A percentile compares a stretch with the other conserved stretches of the same genome.
Evolutionary conservation across 2,888 invertebrate species (phyloP).

Genomic region (Acanthopleura granulata): DNA sequence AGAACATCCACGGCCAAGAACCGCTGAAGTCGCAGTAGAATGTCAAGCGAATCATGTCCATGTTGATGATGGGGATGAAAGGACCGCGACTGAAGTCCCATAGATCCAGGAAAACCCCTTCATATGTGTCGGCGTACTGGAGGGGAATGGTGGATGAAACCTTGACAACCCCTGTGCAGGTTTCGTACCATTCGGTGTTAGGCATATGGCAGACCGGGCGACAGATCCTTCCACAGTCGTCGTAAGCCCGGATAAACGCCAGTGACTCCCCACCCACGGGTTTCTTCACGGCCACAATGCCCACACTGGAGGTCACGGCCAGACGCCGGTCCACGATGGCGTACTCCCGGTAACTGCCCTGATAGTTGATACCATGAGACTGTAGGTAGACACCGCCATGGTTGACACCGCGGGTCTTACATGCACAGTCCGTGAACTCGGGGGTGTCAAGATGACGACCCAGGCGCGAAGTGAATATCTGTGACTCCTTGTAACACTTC

Average conservation of each 20-base stretch:
- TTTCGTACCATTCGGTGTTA: slow-evolving; percentile 36
- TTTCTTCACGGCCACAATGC: slow-evolving; percentile 54
- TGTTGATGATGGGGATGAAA: slow-evolving; percentile 44
- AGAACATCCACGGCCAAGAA: slow-evolving; percentile 13
- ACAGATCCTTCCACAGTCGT: slow-evolving; percentile 56
- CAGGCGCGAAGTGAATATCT: neutral
- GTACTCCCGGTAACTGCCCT: slow-evolving; percentile 56
- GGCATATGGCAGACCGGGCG: slow-evolving; percentile 52
- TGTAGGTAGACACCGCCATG: slow-evolving; percentile 47
- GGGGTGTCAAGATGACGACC: slow-evolving; percentile 18
- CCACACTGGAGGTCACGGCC: slow-evolving; percentile 50
- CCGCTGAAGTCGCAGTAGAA: slow-evolving; percentile 58
- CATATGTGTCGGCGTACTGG: slow-evolving; percentile 46
- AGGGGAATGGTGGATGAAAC: slow-evolving; percentile 38
- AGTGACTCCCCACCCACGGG: slow-evolving; percentile 39
- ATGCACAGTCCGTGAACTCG: slow-evolving; percentile 29
- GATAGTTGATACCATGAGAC: slow-evolving; percentile 55
- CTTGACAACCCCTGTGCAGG: slow-evolving; percentile 51
- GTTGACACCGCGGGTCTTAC: slow-evolving; percentile 27
- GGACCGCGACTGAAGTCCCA: slow-evolving; percentile 46
- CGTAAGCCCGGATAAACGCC: slow-evolving; percentile 49
- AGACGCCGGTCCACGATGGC: slow-evolving; percentile 52
- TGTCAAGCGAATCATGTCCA: slow-evolving; percentile 46
- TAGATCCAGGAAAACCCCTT: slow-evolving; percentile 47
- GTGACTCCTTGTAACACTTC: slow-evolving; percentile 26